Base-by-base conservation (phyloP, 2,797 vertebrate species). In the Heterohyrax brucei region DNA sequence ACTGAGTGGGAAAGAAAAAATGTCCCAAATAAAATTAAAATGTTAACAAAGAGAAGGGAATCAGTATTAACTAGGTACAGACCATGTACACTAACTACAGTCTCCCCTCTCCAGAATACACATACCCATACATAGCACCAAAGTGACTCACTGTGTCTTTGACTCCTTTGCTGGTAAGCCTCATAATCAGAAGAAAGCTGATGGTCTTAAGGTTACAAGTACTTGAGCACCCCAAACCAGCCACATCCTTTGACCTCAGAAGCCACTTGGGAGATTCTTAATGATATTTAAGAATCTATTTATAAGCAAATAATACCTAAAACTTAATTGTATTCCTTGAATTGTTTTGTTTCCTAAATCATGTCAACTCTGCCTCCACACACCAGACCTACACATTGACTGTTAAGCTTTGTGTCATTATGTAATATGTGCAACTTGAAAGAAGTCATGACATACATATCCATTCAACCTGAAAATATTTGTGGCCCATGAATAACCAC, bases 241-340 rank as follows among this genome's bases (percentile, higher is more conserved):
- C 13, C 18, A 24, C 16, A 73, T 89, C 48, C 59, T 78, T 83
- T 80, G 33, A n/a, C 30, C 66, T 81, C 72, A 87, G 78, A 33
- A 87, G 14, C 50, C 77, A 79, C 59, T 81, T 39, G 1, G 12
- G 88, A 88, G 75, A 10, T 56, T 30, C 70, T 91, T 50, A n/a
- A 44, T 50, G 61, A 70, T 78, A 28, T 48, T 78, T 86, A 77
- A 86, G 21, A 79, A 90, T 89, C 3, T 44, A 92, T 82, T 86
- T 85, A 33, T 33, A 85, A 85, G 80, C 59, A 87, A 94, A 91
- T 26, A 89, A 14, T 85, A 87, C 46, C 64, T 79, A 85, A 95
- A 66, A 50, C 13, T 3, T 79, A 66, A 89, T 70, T 93, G 61
- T 84, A 89, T 73, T 91, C 75, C 62, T 2, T 72, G 44, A 62